Base-by-base conservation (phyloP, 2,888 invertebrate species). In the Taphrorychus bicolor region DNA sequence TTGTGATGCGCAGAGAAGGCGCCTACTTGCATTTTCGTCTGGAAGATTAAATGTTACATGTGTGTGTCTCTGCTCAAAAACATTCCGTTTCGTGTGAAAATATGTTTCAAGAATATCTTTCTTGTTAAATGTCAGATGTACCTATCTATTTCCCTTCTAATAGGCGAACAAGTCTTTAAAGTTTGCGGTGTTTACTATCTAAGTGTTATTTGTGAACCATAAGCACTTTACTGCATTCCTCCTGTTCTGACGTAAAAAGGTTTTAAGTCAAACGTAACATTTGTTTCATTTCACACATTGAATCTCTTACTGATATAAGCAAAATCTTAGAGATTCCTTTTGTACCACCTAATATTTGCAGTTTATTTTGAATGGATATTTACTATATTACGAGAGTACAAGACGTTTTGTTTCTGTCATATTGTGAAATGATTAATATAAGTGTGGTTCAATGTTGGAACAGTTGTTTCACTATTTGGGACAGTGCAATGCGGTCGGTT, bases 1-100 rank as follows among this genome's bases (percentile, higher is more conserved):
- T 75, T 11, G 65, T 69, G 14, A 72, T 74, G 72, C 63, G 69
- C 48, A 51, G 66, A 18, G 73, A 73, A 9, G 70, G 70, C 21
- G 70, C 72, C 21, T 72, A 72, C 49, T 58, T 70, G 11, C 66
- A 69, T 32, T 72, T 77, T 21, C 56, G 58, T 21, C 52, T 70
- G 9, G 70, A 66, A 45, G 69, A 69, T 23, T 60, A 66, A 66
- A 23, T 51, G 7, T 45, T 17, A 5, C 14, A 19, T 14, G 18
- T 51, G n/a, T n/a, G n/a, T n/a, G n/a, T 51, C 1, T 21, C 19
- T 18, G 51, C 51, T 51, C 51, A 51, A 51, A 45, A 45, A 45
- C 45, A 45, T 17, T 17, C 18, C 45, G 45, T 45, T 9, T 32
- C n/a, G 32, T 32, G 32, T 32, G 32, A 32, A 32, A 32, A 9